Evolutionary conservation across 53 echinoderm and acorn worm genomes (phyloP).

Genomic region (Patiria pectinifera): DNA sequence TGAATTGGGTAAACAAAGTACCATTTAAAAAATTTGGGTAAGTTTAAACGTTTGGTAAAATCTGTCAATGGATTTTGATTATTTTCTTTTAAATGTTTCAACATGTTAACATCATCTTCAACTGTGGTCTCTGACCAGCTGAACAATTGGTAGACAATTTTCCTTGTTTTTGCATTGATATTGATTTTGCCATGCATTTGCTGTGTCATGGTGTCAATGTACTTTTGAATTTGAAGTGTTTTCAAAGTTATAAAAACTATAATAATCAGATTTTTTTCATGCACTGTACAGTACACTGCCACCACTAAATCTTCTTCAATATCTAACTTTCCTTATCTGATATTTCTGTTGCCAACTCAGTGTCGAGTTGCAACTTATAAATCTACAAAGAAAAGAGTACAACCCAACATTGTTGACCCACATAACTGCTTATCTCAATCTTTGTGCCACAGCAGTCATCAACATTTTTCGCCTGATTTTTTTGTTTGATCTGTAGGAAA

Average conservation of each 20-base stretch:
- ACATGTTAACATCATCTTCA: too few species aligned
- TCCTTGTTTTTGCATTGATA: too few species aligned
- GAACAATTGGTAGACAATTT: too few species aligned
- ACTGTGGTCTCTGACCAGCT: too few species aligned
- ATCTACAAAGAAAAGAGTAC: slow-evolving; percentile 4
- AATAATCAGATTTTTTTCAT: not conserved
- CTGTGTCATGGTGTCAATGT: not conserved
- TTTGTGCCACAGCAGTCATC: not conserved
- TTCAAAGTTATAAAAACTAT: not conserved
- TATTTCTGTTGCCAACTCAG: not conserved
- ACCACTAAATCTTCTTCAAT: not conserved
- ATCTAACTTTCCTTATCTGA: not conserved
- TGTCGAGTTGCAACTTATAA: not conserved
- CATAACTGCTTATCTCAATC: not conserved
- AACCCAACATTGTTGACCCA: not conserved
- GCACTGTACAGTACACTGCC: not conserved
- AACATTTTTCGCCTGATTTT: not conserved
- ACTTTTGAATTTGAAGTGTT: not conserved
- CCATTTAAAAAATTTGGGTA: too few species aligned
- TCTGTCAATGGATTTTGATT: too few species aligned
- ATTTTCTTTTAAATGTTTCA: too few species aligned
- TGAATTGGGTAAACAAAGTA: too few species aligned
- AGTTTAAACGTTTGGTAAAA: too few species aligned
- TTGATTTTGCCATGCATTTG: too few species aligned
- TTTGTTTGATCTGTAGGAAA: not conserved